phyloP scores from a whole-genome alignment of 2,888 invertebrate genomes.

The Cheilosia vulpina region DNA sequence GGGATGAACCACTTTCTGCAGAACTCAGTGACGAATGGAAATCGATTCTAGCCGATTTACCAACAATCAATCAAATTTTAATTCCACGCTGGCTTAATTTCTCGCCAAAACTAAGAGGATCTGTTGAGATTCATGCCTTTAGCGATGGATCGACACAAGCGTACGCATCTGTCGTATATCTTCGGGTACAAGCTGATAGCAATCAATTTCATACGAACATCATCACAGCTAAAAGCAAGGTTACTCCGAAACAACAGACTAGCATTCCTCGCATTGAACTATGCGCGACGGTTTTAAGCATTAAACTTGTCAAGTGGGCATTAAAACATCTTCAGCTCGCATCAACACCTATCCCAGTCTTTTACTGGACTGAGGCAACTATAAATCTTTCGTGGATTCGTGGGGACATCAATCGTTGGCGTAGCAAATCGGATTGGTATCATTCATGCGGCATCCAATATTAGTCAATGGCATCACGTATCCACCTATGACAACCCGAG shows the following conservation, averaged over 20 bases:
- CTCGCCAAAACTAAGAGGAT: background rate
- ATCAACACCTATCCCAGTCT: slow-evolving; percentile 8
- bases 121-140: slow-evolving; percentile 43
- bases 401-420: slow-evolving; percentile 20
- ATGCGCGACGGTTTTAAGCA: slow-evolving; percentile 40
- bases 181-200: slow-evolving; percentile 20
- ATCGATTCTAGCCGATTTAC: slow-evolving; percentile 12
- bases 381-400: background rate
- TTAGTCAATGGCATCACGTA: slow-evolving; percentile 36
- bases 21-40: slow-evolving; percentile 17
- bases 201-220: background rate
- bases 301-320: slow-evolving; percentile 29
- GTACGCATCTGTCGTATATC: slow-evolving; percentile 39
- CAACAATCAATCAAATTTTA: slow-evolving; percentile 12
- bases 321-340: slow-evolving; percentile 12
- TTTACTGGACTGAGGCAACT: slow-evolving; percentile 39
- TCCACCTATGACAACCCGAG: slow-evolving; percentile 26
- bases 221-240: slow-evolving; percentile 10
- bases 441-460: slow-evolving; percentile 13
- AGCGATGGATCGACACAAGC: slow-evolving; percentile 44
- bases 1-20: slow-evolving; percentile 24
- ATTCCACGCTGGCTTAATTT: slow-evolving; percentile 35
- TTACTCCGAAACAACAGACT: slow-evolving; percentile 30
- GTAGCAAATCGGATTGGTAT: slow-evolving; percentile 29
- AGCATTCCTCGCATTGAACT: slow-evolving; percentile 47